Evolutionary conservation across 2,113 vertebrate species (phyloP).

Genomic region (Austrofundulus limnaeus): DNA sequence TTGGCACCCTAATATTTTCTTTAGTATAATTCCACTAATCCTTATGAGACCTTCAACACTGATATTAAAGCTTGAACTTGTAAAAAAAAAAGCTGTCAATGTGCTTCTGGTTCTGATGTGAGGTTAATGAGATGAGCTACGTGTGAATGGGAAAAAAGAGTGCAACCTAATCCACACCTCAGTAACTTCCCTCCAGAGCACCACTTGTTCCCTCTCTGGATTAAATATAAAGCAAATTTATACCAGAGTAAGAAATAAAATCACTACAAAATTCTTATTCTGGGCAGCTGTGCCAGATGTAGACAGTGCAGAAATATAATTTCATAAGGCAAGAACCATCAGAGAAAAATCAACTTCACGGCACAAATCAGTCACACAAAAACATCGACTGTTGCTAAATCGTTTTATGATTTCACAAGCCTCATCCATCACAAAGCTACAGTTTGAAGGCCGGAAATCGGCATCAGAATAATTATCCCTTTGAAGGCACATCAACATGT

Average conservation of each 20-base stretch:
- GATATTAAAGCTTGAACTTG: constrained; percentile 7
- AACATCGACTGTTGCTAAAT: constrained; percentile 57
- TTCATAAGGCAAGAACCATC: constrained; percentile 41
- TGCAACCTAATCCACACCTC: constrained; percentile 38
- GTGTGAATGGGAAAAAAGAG: constrained; percentile 27
- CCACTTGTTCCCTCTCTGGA: constrained; percentile 26
- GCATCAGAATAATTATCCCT: constrained; percentile 73
- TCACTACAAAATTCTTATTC: constrained; percentile 56
- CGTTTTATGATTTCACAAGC: constrained; percentile 55
- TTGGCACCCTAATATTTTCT: neutral
- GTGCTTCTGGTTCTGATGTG: constrained; percentile 7
- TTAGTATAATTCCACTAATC: constrained; percentile 1
- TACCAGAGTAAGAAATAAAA: constrained; percentile 35
- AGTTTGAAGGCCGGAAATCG: constrained; percentile 63
- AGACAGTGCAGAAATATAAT: constrained; percentile 51
- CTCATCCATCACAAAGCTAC: constrained; percentile 63
- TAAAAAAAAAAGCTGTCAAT: too few species aligned
- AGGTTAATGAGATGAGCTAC: constrained; percentile 36
- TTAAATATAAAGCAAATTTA: constrained; percentile 39
- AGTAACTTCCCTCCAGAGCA: constrained; percentile 37
- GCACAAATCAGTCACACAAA: constrained; percentile 53
- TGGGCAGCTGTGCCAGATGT: constrained; percentile 25
- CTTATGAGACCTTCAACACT: neutral
- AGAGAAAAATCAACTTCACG: constrained; percentile 58
- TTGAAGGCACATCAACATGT: constrained; percentile 74